A percentile compares a stretch with the other conserved stretches of the same genome.
phyloP scores from a whole-genome alignment of 2,888 invertebrate species.

The Drosophila demipolita region DNA sequence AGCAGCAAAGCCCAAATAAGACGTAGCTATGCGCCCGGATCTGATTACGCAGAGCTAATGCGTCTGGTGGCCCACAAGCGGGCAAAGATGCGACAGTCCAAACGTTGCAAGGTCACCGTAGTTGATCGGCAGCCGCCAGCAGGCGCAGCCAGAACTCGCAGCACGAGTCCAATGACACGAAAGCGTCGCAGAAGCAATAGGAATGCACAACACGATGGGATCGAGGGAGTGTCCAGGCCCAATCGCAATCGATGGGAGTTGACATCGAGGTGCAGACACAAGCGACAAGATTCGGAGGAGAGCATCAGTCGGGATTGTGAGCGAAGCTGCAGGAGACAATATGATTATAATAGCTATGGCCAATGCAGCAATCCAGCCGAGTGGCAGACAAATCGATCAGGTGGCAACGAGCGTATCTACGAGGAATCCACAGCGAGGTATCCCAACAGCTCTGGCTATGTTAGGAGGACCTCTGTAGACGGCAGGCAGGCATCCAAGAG shows the following conservation, averaged over 20 bases:
- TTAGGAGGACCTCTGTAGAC: background rate
- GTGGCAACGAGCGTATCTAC: background rate
- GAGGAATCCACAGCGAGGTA: background rate
- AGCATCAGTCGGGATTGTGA: background rate
- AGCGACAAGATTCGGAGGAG: conserved; percentile 4
- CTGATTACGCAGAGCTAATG: conserved; percentile 58
- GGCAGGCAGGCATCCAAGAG: background rate
- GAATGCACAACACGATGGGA: too few relatives aligned
- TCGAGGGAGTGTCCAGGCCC: background rate
- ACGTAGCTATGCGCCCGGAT: background rate
- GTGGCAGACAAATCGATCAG: background rate
- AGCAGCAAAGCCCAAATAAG: background rate
- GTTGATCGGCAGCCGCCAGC: background rate
- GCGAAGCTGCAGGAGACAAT: background rate
- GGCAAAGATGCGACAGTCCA: background rate
- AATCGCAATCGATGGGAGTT: background rate
- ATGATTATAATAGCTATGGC: background rate
- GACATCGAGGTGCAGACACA: background rate
- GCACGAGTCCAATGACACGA: background rate
- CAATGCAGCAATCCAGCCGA: background rate
- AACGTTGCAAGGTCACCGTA: conserved; percentile 9
- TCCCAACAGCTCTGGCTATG: background rate
- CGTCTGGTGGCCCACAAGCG: conserved; percentile 43
- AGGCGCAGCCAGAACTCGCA: background rate
- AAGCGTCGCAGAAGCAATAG: background rate